Percentiles rank a stretch among this genome's conserved stretches.
phyloP scores from a whole-genome alignment of 2,888 invertebrate genomes.

The Xestia c-nigrum region DNA sequence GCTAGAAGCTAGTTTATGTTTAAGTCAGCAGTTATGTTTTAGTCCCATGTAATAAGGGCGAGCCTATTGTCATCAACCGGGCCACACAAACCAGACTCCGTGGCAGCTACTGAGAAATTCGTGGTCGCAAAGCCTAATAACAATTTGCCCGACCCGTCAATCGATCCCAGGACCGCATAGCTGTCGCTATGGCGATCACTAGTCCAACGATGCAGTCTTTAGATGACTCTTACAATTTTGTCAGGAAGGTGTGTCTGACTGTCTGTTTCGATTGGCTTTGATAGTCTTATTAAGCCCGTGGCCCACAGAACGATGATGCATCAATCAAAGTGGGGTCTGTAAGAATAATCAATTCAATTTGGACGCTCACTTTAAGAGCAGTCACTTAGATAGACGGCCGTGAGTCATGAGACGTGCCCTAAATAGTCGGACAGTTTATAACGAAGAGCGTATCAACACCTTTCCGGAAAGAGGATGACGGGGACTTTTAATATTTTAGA shows the following conservation, averaged over 20 bases:
- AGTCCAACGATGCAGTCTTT: neutral
- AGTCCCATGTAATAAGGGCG: no score
- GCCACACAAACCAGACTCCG: no score
- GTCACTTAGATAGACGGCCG: constrained; percentile 27
- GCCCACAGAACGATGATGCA: constrained; percentile 54
- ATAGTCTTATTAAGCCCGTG: constrained; percentile 16
- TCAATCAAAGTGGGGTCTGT: constrained; percentile 42
- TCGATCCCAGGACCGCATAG: no score
- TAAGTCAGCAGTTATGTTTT: no score
- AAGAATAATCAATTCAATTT: constrained; percentile 61
- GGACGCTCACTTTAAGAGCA: constrained; percentile 40
- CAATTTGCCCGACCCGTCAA: no score
- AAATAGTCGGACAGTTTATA: constrained; percentile 57
- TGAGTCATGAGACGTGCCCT: constrained; percentile 60
- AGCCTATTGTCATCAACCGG: no score
- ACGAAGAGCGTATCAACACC: constrained; percentile 41
- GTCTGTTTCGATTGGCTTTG: constrained; percentile 10
- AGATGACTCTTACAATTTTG: constrained; percentile 30
- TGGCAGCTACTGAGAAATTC: no score
- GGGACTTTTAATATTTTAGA: constrained; percentile 31
- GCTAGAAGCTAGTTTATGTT: no score
- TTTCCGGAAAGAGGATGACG: constrained; percentile 44
- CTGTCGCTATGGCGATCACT: no score
- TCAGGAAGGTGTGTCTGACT: constrained; percentile 25
- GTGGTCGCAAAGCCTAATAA: no score